phyloP scores from a whole-genome alignment of 2,797 vertebrate genomes.

The Microctenopoma lineatum region DNA sequence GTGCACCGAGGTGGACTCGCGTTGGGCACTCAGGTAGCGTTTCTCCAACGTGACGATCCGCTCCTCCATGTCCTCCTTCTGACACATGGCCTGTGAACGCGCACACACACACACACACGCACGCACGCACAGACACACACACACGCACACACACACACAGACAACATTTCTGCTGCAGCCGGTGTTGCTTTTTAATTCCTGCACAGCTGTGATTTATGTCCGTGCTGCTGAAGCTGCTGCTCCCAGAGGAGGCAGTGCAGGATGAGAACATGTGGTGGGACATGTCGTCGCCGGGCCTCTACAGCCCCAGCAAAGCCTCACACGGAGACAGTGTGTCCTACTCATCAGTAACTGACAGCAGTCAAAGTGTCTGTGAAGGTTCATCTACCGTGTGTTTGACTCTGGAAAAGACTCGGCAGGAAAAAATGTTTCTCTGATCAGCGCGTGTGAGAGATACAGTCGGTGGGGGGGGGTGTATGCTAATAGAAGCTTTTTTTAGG shows the following conservation, averaged over 20 bases:
- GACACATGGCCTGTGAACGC: constrained; percentile 91
- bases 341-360: constrained; percentile 13
- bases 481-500: constrained; percentile 55
- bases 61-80: constrained; percentile 99
- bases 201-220: not conserved
- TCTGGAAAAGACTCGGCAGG: not conserved
- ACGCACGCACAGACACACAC: not conserved
- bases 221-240: constrained; percentile 6
- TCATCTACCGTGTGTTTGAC: not conserved
- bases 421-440: not conserved
- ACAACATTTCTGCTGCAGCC: not conserved
- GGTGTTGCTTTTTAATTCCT: not conserved
- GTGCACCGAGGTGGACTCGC: constrained; percentile 98
- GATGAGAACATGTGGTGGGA: constrained; percentile 34
- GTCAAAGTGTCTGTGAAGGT: not conserved
- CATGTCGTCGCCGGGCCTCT: constrained; percentile 8
- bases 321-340: not conserved
- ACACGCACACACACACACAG: not conserved
- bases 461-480: constrained; percentile 26
- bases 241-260: constrained; percentile 20
- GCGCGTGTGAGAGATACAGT: constrained; percentile 4
- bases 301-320: constrained; percentile 18
- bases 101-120: constrained; percentile 20
- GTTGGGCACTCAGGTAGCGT: constrained; percentile 97
- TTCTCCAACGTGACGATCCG: constrained; percentile 97